Conservation (phyloP, 1,140 invertebrate genomes). For the Lethocerus indicus region DNA sequence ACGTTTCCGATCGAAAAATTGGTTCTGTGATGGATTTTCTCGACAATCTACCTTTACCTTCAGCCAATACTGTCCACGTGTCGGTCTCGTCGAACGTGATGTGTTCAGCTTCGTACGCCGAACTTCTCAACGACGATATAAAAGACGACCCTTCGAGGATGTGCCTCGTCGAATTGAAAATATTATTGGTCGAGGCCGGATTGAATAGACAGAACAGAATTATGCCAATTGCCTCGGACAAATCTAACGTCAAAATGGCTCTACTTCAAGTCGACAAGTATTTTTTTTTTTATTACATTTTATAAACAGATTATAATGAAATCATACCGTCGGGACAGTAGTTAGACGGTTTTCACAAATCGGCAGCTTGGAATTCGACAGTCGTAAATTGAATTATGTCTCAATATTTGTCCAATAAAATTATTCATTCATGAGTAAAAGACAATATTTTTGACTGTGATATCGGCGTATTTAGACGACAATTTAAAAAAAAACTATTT, state of each 20-base stretch:
- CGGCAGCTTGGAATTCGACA: too few relatives aligned
- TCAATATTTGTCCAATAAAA: too few relatives aligned
- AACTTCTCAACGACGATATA: slow-evolving; percentile 11
- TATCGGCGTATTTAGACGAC: too few relatives aligned
- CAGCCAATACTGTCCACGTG: slow-evolving; percentile 18
- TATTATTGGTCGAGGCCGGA: slow-evolving; percentile 27
- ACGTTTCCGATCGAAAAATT: slow-evolving; percentile 58
- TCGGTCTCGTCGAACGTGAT: slow-evolving; percentile 12
- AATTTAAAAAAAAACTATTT: too few relatives aligned
- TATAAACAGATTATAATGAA: too few relatives aligned
- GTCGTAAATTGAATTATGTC: too few relatives aligned
- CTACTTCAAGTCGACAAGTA: slow-evolving; percentile 20
- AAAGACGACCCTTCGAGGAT: slow-evolving; percentile 23
- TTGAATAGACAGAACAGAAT: slow-evolving; percentile 9
- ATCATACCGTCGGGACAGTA: too few relatives aligned
- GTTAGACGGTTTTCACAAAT: too few relatives aligned
- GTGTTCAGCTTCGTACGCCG: not conserved
- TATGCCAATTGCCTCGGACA: slow-evolving; percentile 2
- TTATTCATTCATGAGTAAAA: too few relatives aligned
- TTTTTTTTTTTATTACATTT: slow-evolving; percentile 8
- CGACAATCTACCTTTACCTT: slow-evolving; percentile 42
- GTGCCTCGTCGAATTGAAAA: slow-evolving; percentile 26
- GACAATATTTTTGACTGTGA: too few relatives aligned
- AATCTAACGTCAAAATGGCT: slow-evolving; percentile 15
- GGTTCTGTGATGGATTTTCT: slow-evolving; percentile 46